Evolutionary conservation across 2,888 invertebrate genomes (phyloP).

Genomic region (Heterodera filipjevi): DNA sequence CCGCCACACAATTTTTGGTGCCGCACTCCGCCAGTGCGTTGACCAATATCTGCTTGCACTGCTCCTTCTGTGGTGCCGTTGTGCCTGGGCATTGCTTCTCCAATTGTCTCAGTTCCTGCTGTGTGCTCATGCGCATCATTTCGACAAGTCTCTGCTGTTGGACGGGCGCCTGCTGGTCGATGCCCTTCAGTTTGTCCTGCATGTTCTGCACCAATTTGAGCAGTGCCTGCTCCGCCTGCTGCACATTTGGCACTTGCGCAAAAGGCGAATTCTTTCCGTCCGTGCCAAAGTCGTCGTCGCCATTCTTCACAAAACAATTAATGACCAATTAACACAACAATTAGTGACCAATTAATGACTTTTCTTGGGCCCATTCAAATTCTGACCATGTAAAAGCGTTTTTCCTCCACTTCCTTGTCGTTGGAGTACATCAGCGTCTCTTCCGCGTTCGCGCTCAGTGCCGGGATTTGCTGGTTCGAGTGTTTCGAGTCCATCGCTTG

Average conservation of each 20-base stretch:
- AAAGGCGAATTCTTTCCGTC: constrained; percentile 31
- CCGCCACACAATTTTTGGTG: constrained; percentile 41
- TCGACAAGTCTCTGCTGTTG: constrained; percentile 53
- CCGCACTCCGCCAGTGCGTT: constrained; percentile 45
- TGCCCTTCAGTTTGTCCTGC: constrained; percentile 28
- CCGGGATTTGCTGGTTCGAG: constrained; percentile 26
- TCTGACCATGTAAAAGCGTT: constrained; percentile 54
- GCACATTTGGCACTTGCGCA: constrained; percentile 43
- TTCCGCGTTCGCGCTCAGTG: constrained; percentile 25
- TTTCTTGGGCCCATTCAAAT: constrained; percentile 30
- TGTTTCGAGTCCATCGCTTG: constrained; percentile 23
- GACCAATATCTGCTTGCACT: constrained; percentile 50
- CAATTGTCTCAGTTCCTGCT: constrained; percentile 45
- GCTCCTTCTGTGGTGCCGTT: not conserved
- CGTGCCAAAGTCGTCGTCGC: constrained; percentile 48
- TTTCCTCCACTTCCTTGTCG: constrained; percentile 47
- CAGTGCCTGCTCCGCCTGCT: constrained; percentile 30
- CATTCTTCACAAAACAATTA: constrained; percentile 31
- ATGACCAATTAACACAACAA: not conserved
- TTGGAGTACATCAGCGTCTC: constrained; percentile 50
- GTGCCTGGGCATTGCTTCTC: not conserved
- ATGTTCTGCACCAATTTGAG: constrained; percentile 20
- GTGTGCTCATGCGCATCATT: constrained; percentile 49
- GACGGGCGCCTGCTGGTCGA: constrained; percentile 42
- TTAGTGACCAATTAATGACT: not conserved